Evolutionary conservation across 2,888 invertebrate species (phyloP).

Genomic region (Tridacna gigas): DNA sequence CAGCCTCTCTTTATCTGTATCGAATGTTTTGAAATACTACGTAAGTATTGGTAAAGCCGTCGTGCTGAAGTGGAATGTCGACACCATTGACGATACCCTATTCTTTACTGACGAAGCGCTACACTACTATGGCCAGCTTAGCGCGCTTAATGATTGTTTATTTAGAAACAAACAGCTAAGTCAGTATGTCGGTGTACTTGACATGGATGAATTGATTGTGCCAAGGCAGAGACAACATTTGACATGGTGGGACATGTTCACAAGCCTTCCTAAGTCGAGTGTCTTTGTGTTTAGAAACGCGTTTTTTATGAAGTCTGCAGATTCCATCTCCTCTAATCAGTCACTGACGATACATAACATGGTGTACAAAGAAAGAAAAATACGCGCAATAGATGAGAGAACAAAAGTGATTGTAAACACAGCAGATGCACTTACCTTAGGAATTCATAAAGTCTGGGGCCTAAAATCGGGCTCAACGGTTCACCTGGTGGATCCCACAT

Average conservation of each 20-base stretch:
- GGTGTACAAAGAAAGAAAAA: neutral
- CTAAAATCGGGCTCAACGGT: neutral
- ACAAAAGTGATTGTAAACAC: neutral
- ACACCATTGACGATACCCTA: neutral
- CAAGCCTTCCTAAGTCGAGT: neutral
- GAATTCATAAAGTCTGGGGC: neutral
- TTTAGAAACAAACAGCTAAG: neutral
- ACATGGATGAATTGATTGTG: conserved; percentile 11
- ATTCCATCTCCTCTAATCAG: neutral
- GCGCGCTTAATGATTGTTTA: conserved; percentile 1
- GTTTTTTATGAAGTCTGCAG: neutral
- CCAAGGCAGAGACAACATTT: neutral
- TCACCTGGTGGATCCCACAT: neutral
- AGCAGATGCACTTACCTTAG: neutral
- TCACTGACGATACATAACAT: neutral
- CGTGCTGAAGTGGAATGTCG: neutral
- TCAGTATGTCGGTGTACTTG: neutral
- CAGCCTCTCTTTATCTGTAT: neutral
- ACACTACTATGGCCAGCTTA: conserved; percentile 1
- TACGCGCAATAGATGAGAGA: neutral
- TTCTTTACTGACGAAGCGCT: neutral
- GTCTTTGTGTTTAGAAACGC: neutral
- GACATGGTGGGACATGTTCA: conserved; percentile 14
- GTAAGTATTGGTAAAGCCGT: neutral
- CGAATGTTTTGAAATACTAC: neutral